Conservation (phyloP, 2,113 vertebrate species). For the Oryctolagus cuniculus region DNA sequence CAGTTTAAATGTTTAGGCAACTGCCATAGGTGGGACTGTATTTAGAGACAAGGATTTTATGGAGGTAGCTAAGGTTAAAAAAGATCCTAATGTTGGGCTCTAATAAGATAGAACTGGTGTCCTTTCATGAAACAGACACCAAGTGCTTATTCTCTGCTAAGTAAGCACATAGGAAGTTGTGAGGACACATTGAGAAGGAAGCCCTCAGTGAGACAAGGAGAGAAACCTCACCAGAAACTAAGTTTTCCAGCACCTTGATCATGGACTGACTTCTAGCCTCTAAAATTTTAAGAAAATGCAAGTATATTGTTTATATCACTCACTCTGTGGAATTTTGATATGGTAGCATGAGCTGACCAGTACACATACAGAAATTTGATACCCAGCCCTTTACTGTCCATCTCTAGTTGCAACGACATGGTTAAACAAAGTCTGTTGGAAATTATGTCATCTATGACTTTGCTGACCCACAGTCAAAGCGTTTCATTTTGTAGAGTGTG, state of each 20-base stretch:
- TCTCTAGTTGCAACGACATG: neutral
- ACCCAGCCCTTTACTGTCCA: neutral
- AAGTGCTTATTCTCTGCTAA: neutral
- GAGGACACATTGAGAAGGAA: neutral
- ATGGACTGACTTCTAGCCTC: neutral
- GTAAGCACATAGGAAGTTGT: neutral
- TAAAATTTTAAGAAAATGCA: neutral
- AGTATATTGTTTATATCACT: neutral
- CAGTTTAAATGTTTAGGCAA: neutral
- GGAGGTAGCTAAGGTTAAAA: neutral
- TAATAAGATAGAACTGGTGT: neutral
- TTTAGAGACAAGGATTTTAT: neutral
- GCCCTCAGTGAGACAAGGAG: neutral
- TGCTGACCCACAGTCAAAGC: slow-evolving; percentile 44
- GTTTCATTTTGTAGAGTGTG: slow-evolving; percentile 64
- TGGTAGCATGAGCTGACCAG: neutral
- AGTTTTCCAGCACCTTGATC: neutral
- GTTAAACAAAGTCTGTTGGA: neutral
- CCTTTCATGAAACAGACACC: neutral
- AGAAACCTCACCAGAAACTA: neutral
- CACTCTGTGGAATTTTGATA: neutral
- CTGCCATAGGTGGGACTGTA: neutral
- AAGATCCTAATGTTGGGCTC: neutral
- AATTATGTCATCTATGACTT: slow-evolving; percentile 52
- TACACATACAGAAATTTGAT: neutral